Evolutionary conservation across 2,888 invertebrate genomes (phyloP).

Genomic region (Incurvaria masculella): DNA sequence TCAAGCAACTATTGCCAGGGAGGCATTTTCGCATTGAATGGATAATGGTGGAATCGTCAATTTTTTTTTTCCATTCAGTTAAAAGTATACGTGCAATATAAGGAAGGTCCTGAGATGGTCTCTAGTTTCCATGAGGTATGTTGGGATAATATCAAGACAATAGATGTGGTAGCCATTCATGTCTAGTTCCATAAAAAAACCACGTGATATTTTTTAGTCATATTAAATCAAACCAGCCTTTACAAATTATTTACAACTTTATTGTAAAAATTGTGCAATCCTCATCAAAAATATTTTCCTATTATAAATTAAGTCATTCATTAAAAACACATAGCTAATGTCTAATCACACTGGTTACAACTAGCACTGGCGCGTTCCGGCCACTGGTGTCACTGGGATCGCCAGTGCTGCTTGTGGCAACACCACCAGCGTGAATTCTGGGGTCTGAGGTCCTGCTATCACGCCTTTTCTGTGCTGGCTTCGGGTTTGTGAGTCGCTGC

Average conservation of each 20-base stretch:
- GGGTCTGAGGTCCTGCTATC: slow-evolving; percentile 34
- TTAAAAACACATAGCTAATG: background rate
- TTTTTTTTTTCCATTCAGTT: too few species aligned
- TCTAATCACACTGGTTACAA: slow-evolving; percentile 4
- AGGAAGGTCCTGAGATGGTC: too few species aligned
- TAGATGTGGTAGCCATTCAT: too few species aligned
- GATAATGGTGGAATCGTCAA: too few species aligned
- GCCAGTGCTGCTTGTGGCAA: background rate
- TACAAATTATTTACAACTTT: slow-evolving; percentile 25
- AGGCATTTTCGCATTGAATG: too few species aligned
- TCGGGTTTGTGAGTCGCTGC: slow-evolving; percentile 15
- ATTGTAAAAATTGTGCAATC: slow-evolving; percentile 38
- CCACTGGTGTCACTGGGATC: slow-evolving; percentile 6
- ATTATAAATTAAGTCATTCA: slow-evolving; percentile 27
- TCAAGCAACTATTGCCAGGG: too few species aligned
- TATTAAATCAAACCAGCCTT: background rate
- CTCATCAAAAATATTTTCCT: slow-evolving; percentile 24
- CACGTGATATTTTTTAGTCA: too few species aligned
- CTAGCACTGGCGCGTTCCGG: slow-evolving; percentile 19
- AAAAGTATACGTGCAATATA: too few species aligned
- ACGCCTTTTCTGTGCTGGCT: slow-evolving; percentile 17
- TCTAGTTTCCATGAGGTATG: too few species aligned
- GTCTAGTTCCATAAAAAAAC: too few species aligned
- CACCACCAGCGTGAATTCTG: slow-evolving; percentile 29
- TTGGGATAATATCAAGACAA: too few species aligned